Conservation (phyloP, 2,888 invertebrate species). For the Willowsia nigromaculata region DNA sequence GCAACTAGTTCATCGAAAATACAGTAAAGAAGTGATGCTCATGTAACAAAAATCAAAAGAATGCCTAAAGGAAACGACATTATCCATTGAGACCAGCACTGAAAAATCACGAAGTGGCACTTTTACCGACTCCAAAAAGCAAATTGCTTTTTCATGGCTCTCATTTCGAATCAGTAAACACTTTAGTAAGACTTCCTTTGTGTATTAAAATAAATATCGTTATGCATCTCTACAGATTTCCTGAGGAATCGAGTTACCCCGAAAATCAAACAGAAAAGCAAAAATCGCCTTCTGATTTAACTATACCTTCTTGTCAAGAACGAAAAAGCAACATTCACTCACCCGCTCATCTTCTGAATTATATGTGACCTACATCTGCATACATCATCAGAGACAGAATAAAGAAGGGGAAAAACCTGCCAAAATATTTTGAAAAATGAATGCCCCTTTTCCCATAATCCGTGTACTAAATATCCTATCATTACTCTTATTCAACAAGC, state of each 20-base stretch:
- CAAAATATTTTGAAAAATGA: conserved; percentile 65
- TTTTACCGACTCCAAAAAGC: neutral
- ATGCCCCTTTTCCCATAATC: neutral
- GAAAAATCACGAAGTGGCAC: neutral
- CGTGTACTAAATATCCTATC: conserved; percentile 12
- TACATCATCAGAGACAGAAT: neutral
- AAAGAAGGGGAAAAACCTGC: conserved; percentile 56
- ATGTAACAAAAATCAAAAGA: neutral
- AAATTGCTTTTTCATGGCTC: conserved; percentile 59
- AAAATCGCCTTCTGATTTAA: neutral
- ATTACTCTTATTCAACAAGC: conserved; percentile 10
- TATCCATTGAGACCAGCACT: neutral
- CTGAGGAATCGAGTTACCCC: conserved; percentile 52
- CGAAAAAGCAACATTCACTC: conserved; percentile 10
- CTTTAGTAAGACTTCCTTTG: neutral
- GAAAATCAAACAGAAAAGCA: too few species aligned
- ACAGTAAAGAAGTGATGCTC: neutral
- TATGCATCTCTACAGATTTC: neutral
- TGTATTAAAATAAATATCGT: neutral
- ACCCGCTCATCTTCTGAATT: neutral
- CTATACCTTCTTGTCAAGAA: neutral
- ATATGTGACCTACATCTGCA: conserved; percentile 58
- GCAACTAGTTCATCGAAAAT: neutral
- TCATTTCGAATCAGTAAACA: conserved; percentile 24
- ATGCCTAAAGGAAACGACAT: neutral